Conservation (phyloP, 2,113 vertebrate species). For the Calidris pugnax region DNA sequence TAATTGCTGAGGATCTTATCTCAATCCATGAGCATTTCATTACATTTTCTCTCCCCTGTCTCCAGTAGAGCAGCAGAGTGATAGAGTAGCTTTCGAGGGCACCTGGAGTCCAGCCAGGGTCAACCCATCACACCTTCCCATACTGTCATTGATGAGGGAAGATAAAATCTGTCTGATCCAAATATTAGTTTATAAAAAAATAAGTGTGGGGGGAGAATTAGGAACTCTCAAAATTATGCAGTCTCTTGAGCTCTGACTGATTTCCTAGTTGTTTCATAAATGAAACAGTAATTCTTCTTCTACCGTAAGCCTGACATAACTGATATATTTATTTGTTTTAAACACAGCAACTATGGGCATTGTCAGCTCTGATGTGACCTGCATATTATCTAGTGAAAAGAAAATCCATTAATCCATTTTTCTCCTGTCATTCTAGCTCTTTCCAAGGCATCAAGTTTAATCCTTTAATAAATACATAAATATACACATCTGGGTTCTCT, state of each 20-base stretch:
- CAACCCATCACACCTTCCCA: background rate
- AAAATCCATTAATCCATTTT: background rate
- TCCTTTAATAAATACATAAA: background rate
- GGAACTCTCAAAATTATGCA: background rate
- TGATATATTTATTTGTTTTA: background rate
- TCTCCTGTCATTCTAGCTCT: background rate
- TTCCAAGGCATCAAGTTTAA: background rate
- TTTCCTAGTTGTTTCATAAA: background rate
- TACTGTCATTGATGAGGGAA: background rate
- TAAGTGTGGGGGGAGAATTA: accelerated
- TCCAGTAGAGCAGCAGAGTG: background rate
- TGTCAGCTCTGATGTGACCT: background rate
- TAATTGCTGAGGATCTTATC: background rate
- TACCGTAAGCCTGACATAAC: background rate
- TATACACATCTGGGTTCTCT: background rate
- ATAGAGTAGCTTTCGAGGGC: accelerated
- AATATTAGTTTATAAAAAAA: background rate
- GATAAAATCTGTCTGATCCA: background rate
- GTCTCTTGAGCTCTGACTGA: background rate
- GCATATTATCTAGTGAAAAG: background rate
- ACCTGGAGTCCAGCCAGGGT: accelerated
- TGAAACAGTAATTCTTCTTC: background rate
- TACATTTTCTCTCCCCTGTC: background rate
- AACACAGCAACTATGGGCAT: background rate
- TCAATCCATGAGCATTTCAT: accelerated